A percentile compares a stretch with the other conserved stretches of the same genome.
Evolutionary conservation across 2,113 vertebrate species (phyloP).

Genomic region (Catharus minimus): DNA sequence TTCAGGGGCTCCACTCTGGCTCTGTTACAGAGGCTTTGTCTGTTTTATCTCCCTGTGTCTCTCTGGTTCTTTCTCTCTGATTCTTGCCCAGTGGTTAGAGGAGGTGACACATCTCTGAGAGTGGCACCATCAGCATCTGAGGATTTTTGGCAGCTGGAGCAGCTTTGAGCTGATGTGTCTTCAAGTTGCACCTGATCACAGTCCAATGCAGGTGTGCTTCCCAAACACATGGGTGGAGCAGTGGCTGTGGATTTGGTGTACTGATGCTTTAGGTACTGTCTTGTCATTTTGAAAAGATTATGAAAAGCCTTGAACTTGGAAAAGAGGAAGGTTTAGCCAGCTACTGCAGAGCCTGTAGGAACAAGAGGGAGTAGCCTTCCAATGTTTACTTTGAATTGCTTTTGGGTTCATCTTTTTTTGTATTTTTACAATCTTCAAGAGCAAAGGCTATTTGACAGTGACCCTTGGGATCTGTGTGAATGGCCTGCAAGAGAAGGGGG

Average conservation of each 20-base stretch:
- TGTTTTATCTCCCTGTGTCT: background rate
- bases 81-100: accelerated
- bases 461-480: background rate
- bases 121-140: background rate
- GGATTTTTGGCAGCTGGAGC: background rate
- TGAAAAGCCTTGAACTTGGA: background rate
- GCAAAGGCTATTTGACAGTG: background rate
- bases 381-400: background rate
- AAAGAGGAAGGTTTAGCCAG: background rate
- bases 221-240: background rate
- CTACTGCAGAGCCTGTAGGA: background rate
- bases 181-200: background rate
- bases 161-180: background rate
- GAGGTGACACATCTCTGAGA: accelerated
- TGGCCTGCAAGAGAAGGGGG: background rate
- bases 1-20: background rate
- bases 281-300: background rate
- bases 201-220: background rate
- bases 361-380: background rate
- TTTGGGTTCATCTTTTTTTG: background rate
- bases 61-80: background rate
- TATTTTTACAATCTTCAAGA: background rate
- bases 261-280: background rate
- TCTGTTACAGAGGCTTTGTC: background rate
- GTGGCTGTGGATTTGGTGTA: background rate